Base-by-base conservation (phyloP, 2,888 invertebrate species). In the Hemaris fuciformis region DNA sequence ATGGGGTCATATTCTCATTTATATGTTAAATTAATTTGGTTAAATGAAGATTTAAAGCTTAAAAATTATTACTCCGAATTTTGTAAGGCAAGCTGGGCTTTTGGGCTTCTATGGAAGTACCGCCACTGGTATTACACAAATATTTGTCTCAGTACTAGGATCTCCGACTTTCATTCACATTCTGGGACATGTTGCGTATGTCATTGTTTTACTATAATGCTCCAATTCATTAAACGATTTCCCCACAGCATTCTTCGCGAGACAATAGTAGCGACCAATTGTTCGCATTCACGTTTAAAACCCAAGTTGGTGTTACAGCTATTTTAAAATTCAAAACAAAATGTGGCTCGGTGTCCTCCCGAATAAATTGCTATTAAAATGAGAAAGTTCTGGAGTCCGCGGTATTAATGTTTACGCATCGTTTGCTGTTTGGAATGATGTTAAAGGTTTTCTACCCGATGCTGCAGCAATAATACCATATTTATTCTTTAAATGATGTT, bases 201-300 rank as follows among this genome's bases (percentile, higher is more conserved):
- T 38, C 38, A 38, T 38, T 38, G 38, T 18, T 43, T 43, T 43
- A 27, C 27, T 27, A 38, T 43, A 20, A 20, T 10, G 10, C 7
- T 43, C 10, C 10, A 3, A 18, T 20, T n/a, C n/a, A 7, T 43
- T 43, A 8, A 43, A 20, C 10, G 18, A 31, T 18, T 53, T 8
- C 25, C 15, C 27, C 23, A n/a, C n/a, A 46, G 23, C 46, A 46
- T 46, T 46, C 46, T 31, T 18, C 27, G 15, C 8, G 18, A 18
- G 8, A 53, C 31, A 31, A 31, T 18, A 3, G 18, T 53, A 53
- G 27, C n/a, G 15, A 3, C 8, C 6, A 42, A 31, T 48, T 60
- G 59, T 70, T 66, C 66, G 62, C 66, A 60, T 67, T 66, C 64
- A 64, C 57, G 64, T 63, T n/a, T n/a, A 57, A 62, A 66, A 53